Conservation (phyloP, 1,140 invertebrate genomes). For the Galendromus occidentalis region DNA sequence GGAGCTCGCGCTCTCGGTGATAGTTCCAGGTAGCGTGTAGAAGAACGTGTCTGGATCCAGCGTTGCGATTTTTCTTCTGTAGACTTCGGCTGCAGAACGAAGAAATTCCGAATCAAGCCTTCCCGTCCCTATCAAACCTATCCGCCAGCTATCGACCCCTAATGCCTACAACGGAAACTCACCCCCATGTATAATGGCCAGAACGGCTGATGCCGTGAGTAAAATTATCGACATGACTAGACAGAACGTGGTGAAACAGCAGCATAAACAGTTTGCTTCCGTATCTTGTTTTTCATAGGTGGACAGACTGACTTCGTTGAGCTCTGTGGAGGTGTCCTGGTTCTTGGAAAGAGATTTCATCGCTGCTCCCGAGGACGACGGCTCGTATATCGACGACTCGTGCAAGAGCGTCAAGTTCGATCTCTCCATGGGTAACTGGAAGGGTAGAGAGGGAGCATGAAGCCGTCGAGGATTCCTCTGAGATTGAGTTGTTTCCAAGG, state of each 20-base stretch:
- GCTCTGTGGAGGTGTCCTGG: neutral
- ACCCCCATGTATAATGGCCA: conserved; percentile 4
- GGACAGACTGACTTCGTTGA: neutral
- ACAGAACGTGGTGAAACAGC: conserved; percentile 10
- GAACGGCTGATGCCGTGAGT: neutral
- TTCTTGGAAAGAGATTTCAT: neutral
- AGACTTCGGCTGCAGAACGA: conserved; percentile 5
- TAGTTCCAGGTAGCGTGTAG: neutral
- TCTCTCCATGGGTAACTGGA: neutral
- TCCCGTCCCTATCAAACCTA: neutral
- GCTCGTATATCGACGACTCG: conserved; percentile 5
- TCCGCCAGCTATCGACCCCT: neutral
- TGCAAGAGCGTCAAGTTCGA: neutral
- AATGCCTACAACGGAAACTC: neutral
- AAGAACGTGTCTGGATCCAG: conserved; percentile 7
- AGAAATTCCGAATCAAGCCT: neutral
- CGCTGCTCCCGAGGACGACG: neutral
- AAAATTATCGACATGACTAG: neutral
- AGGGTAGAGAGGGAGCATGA: too few relatives aligned
- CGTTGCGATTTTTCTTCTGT: neutral
- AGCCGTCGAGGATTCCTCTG: neutral
- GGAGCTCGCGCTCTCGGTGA: neutral
- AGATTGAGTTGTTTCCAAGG: too few relatives aligned
- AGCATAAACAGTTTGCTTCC: conserved; percentile 6
- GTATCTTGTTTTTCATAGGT: neutral